Conservation (phyloP, 2,113 vertebrate species). For the Xiphias gladius region DNA sequence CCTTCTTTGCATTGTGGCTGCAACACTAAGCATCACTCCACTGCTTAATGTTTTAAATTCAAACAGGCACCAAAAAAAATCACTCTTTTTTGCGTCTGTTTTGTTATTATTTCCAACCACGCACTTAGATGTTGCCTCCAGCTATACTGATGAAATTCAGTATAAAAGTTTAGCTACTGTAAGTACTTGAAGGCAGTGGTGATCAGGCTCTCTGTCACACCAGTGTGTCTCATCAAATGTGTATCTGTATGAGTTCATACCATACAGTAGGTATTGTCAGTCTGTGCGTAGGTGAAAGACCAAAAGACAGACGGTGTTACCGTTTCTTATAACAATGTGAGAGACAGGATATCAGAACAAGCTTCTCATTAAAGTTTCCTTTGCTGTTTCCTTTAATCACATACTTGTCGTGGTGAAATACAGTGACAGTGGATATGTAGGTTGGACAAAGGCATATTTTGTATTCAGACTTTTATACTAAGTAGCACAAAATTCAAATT, state of each 20-base stretch:
- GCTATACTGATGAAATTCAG: background rate
- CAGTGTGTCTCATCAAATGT: background rate
- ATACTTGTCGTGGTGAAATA: conserved; percentile 9
- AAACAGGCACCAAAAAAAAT: background rate
- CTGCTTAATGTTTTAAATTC: background rate
- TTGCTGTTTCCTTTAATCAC: conserved; percentile 35
- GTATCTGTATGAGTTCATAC: background rate
- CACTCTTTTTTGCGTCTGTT: background rate
- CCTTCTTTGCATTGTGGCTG: background rate
- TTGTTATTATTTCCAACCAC: background rate
- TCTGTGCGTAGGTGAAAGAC: background rate
- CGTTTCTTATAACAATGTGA: conserved; percentile 21
- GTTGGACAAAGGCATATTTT: background rate
- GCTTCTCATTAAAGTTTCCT: conserved; percentile 25
- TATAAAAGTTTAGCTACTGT: background rate
- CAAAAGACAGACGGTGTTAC: background rate
- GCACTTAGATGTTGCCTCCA: background rate
- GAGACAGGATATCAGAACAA: conserved; percentile 15
- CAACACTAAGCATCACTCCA: background rate
- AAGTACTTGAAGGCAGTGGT: background rate
- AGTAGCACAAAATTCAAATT: background rate
- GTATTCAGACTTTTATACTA: background rate
- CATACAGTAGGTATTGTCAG: background rate
- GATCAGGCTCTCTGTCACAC: conserved; percentile 8
- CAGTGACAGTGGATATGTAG: conserved; percentile 1